phyloP scores from a whole-genome alignment of 2,113 vertebrate species.

The Mungos mungo region DNA sequence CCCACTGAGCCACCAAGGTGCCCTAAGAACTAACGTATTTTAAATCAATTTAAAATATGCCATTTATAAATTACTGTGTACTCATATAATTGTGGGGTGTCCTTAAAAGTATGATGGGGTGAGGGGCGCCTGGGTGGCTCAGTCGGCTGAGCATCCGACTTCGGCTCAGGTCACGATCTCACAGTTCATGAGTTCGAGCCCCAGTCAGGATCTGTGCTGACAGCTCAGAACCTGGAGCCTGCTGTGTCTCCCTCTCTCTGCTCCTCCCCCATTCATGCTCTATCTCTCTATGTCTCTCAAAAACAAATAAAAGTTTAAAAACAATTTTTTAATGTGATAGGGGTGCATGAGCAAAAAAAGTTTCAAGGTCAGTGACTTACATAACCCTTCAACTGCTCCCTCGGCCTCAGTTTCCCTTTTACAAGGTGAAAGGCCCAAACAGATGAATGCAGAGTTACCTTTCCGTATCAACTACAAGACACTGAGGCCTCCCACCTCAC shows the following conservation, averaged over 20 bases:
- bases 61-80: neutral
- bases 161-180: no score
- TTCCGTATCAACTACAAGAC: neutral
- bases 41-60: neutral
- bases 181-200: no score
- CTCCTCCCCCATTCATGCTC: no score
- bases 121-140: no score
- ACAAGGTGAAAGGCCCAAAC: neutral
- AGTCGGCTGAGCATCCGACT: no score
- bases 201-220: no score
- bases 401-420: neutral
- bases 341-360: neutral
- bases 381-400: neutral
- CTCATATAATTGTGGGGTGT: neutral
- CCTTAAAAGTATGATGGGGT: neutral
- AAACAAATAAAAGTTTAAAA: no score
- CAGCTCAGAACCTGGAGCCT: no score
- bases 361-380: neutral
- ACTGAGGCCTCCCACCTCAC: neutral
- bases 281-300: no score
- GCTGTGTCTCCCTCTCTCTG: no score
- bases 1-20: no score
- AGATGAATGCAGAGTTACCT: neutral
- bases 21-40: neutral
- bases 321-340: neutral